Evolutionary conservation across 2,113 vertebrate genomes (phyloP).

Genomic region (Canis aureus): DNA sequence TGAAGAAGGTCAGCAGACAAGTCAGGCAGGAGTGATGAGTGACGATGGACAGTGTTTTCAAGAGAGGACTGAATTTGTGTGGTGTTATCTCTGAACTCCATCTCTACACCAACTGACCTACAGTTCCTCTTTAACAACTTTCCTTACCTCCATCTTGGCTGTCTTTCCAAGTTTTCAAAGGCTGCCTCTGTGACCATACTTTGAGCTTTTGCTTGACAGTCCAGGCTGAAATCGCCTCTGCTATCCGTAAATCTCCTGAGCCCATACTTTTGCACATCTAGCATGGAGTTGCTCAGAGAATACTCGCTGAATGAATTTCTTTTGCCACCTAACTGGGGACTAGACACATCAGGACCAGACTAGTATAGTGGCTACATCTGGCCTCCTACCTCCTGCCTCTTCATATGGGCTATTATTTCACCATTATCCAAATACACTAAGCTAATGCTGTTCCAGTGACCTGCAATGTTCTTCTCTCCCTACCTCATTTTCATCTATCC

Average conservation of each 20-base stretch:
- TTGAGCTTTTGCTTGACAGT: background rate
- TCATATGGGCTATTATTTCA: background rate
- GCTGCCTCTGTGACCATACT: background rate
- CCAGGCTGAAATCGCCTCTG: background rate
- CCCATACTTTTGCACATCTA: background rate
- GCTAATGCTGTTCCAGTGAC: background rate
- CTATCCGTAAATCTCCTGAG: background rate
- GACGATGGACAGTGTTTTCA: background rate
- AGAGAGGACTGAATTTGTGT: fast-evolving
- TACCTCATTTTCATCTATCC: background rate
- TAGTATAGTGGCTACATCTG: background rate
- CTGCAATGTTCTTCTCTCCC: background rate
- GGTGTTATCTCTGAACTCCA: background rate
- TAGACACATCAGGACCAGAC: background rate
- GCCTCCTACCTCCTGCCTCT: background rate
- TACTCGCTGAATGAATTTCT: background rate
- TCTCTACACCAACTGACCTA: background rate
- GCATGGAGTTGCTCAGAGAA: background rate
- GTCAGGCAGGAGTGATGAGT: background rate
- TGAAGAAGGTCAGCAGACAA: background rate
- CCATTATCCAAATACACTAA: background rate
- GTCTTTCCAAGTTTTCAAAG: background rate
- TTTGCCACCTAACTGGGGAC: background rate
- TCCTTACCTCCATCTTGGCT: background rate
- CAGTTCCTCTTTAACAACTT: background rate